Evolutionary conservation across 2,113 vertebrate genomes (phyloP), one percentile per base, ranked within the genome.

Genomic region (Carassius gibelio): DNA sequence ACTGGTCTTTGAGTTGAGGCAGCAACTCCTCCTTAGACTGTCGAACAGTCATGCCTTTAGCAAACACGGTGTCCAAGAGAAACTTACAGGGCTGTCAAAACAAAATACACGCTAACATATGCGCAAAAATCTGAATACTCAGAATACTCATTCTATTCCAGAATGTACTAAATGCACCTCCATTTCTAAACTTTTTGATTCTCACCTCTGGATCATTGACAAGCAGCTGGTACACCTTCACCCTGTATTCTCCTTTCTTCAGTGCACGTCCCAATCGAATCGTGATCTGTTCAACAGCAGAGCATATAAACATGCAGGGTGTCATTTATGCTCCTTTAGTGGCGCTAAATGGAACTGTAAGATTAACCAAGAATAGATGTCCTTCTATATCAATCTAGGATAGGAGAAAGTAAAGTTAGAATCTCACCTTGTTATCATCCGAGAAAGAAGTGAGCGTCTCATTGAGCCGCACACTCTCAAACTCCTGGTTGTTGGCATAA

Each of bases 401-500:
- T 48, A 45, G 42, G 42, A 45, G 19, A 1, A 23, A 8, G 66
- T 0, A 13, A 0, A 15, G 26, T 30, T 59, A 8, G 81, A 72
- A 61, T 90, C 91, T 59, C 90, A 99, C 98, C 98, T 99, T 99
- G 92, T 97, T 99, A 89, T 99, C 98, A 88, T 99, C 97, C 34
- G 98, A 98, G 92, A 99, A 99, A 0, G 98, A 98, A 0, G 97
- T 98, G 76, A 99, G 97, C 0, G 98, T 99, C 90, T 99, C 98
- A 57, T 97, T 99, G 86, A 99, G 96, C 21, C 98, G 96, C 77
- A 99, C 96, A 1, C 97, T 99, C 94, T 99, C 98, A 91, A 99
- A 99, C 91, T 99, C 98, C 91, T 99, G 98, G 94, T 98, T 99
- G 96, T 97, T 99, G 94, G 97, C 97, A 2, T 99, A 99, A 68